Base-by-base conservation (phyloP, 2,797 vertebrate species). In the Lithobates sylvaticus region DNA sequence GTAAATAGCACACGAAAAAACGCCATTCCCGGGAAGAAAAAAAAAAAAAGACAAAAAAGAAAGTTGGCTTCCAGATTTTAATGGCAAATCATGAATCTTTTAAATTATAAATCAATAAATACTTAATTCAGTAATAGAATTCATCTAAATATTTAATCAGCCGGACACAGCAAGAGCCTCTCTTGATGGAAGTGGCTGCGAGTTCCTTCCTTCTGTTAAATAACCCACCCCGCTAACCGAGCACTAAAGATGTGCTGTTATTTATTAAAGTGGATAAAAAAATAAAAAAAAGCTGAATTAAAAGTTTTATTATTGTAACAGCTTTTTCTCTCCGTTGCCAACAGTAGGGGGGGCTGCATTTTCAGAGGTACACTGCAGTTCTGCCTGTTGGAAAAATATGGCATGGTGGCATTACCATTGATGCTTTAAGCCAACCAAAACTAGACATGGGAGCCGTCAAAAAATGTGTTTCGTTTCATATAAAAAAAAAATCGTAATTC, bases 61-160 rank as follows among this genome's bases (percentile, higher is more conserved):
- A 95, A 93, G 92, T 94, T 90, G 78, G 91, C 94, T 94, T 91
- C 92, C 92, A 93, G 92, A 94, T 94, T 93, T 93, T 94, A 93
- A 93, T 91, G 91, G 94, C 89, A 86, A 77, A 86, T 93, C 95
- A 97, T 97, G 96, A 96, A 96, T 97, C 96, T 98, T 98, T 97
- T 96, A 97, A 98, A 98, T 97, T 96, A 97, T 95, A 97, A 96
- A 98, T 99, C 96, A 90, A 98, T 98, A 97, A 98, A 97, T 99
- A 97, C 95, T 98, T 98, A 97, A 98, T 98, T 96, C 94, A 95
- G 95, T 97, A 97, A 97, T 95, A 97, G 96, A 95, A 94, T 94
- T 94, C 95, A 94, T 93, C 84, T 99, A 96, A 97, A 98, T 99
- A 97, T 98, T 99, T 98, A 93, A 98, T 95, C 91, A 92, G 88